Percentiles rank a stretch among this genome's conserved stretches.
Evolutionary conservation across 2,113 vertebrate genomes (phyloP).

Genomic region (Ptilorrhoa leucosticta): DNA sequence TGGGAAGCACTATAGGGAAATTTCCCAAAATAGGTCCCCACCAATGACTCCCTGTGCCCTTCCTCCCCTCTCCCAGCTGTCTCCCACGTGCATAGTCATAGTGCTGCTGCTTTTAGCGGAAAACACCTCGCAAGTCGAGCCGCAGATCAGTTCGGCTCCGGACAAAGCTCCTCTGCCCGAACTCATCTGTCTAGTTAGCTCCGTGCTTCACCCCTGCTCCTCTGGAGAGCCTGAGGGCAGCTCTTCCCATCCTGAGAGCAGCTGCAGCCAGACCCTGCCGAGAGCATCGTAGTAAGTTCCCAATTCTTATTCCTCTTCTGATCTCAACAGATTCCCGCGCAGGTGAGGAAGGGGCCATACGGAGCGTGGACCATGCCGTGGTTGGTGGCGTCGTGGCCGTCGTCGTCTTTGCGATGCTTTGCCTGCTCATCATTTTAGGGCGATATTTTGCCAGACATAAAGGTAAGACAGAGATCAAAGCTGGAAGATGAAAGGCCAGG

Average conservation of each 20-base stretch:
- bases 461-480: conserved; percentile 76
- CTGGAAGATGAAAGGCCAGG: background rate
- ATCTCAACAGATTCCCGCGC: conserved; percentile 89
- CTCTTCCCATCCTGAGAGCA: background rate
- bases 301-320: conserved; percentile 54
- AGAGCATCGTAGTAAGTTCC: background rate
- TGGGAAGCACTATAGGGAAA: background rate
- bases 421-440: conserved; percentile 95
- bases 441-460: conserved; percentile 99
- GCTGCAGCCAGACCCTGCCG: background rate
- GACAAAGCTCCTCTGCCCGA: conserved; percentile 7
- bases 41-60: background rate
- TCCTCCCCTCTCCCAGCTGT: background rate
- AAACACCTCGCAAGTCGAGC: background rate
- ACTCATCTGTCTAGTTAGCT: conserved; percentile 43
- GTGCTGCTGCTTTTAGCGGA: conserved; percentile 3
- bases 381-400: conserved; percentile 97
- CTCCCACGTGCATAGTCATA: background rate
- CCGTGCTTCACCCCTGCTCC: conserved; percentile 8
- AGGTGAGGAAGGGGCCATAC: conserved; percentile 84
- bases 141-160: conserved; percentile 20
- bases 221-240: conserved; percentile 9
- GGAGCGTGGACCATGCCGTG: conserved; percentile 94
- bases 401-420: conserved; percentile 98
- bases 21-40: background rate